Percentiles rank a stretch among this genome's conserved stretches.
Conservation (phyloP, 92 coral and sea anemone species). For the Micromussa lordhowensis region DNA sequence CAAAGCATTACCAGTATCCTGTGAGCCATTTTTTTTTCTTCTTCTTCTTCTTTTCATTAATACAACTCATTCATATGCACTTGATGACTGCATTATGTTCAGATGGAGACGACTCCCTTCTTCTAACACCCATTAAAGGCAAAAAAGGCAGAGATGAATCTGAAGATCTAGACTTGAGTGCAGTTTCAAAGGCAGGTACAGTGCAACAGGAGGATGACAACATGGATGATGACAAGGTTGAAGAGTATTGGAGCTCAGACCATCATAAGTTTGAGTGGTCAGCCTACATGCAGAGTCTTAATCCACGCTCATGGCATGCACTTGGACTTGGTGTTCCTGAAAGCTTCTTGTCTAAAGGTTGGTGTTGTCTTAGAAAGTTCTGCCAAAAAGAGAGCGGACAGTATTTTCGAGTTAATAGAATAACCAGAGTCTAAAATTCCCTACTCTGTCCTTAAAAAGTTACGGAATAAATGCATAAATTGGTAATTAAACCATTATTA, state of each 20-base stretch:
- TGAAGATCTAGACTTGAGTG: background rate
- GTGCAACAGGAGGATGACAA: conserved; percentile 29
- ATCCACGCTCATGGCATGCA: conserved; percentile 96
- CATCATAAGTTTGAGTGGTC: conserved; percentile 99
- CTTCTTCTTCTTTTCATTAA: no score
- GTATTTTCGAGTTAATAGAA: no score
- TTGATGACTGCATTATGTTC: background rate
- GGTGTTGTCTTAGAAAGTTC: background rate
- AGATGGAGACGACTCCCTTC: conserved; percentile 7
- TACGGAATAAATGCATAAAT: no score
- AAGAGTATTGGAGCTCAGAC: conserved; percentile 87
- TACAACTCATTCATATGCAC: no score
- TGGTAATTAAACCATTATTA: no score
- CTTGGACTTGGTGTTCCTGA: conserved; percentile 87
- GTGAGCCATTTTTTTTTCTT: no score
- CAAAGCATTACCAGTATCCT: no score
- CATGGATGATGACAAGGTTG: conserved; percentile 30
- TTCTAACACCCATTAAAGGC: background rate
- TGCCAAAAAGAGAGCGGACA: no score
- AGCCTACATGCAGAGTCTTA: conserved; percentile 77
- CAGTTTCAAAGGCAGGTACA: background rate
- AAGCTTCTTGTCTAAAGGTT: conserved; percentile 90
- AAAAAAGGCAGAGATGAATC: background rate
- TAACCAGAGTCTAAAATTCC: no score
- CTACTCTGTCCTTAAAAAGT: no score